These are phyloP conservation scores for Tragelaphus buxtoni DNA, from an alignment of 2,113 vertebrate species.

Conservation along the genomic window DNA sequence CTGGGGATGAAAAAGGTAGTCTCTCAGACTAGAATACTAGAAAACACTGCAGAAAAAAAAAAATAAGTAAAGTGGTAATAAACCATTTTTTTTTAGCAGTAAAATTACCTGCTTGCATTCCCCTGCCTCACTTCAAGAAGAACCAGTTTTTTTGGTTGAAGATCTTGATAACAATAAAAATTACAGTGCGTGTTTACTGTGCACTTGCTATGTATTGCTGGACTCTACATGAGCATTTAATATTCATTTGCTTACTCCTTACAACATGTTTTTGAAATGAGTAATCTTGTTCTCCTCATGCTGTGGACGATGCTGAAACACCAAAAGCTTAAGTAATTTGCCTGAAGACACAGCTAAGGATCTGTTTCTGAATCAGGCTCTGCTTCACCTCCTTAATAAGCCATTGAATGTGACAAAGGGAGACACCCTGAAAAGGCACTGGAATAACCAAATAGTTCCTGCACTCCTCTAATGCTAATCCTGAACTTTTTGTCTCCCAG, in stretches of 20 bases:
- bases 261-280: background rate
- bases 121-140: background rate
- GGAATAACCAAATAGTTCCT: background rate
- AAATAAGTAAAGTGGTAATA: no score
- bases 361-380: background rate
- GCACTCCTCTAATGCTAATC: background rate
- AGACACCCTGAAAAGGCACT: no score
- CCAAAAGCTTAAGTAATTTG: background rate
- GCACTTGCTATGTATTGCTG: background rate
- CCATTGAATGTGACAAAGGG: background rate
- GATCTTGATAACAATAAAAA: background rate
- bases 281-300: background rate
- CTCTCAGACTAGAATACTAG: background rate
- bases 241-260: background rate
- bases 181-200: background rate
- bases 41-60: background rate
- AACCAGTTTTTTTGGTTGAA: background rate
- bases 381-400: background rate
- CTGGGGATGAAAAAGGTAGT: background rate
- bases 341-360: background rate
- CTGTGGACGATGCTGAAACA: background rate
- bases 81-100: rapidly evolving
- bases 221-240: background rate
- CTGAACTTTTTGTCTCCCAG: background rate
- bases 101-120: background rate